These are phyloP conservation scores for Palythoa caribaeorum DNA, from an alignment of 92 coral and sea anemone genomes.

Conservation along the genomic window DNA sequence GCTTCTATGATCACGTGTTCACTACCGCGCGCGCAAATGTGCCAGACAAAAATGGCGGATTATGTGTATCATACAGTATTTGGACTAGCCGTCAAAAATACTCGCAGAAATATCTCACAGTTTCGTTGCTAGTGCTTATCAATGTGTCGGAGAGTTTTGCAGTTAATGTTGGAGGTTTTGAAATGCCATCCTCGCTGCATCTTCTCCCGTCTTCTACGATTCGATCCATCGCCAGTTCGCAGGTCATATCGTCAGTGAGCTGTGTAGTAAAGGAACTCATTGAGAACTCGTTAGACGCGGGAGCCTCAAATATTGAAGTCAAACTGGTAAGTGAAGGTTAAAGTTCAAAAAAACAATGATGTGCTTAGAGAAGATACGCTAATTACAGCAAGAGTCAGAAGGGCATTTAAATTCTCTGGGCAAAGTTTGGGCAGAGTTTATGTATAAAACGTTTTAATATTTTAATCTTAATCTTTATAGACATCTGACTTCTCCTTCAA, in stretches of 20 bases:
- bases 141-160: background rate
- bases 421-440: too few species aligned
- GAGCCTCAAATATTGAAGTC: conserved; percentile 85
- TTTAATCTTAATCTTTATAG: too few species aligned
- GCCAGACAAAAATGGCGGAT: too few species aligned
- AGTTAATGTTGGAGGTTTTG: background rate
- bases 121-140: background rate
- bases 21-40: too few species aligned
- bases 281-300: conserved; percentile 97
- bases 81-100: too few species aligned
- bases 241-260: conserved; percentile 89
- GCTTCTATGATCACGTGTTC: too few species aligned
- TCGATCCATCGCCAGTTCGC: conserved; percentile 92
- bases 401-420: too few species aligned
- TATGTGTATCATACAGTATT: too few species aligned
- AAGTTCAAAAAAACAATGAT: background rate
- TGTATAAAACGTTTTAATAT: too few species aligned
- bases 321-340: conserved; percentile 76
- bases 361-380: background rate
- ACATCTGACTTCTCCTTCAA: too few species aligned
- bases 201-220: conserved; percentile 84
- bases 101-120: too few species aligned
- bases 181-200: conserved; percentile 61
- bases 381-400: background rate
- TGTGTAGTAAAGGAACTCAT: conserved; percentile 90